phyloP scores from a whole-genome alignment of 2,888 invertebrate genomes.

The Chorisops tibialis region DNA sequence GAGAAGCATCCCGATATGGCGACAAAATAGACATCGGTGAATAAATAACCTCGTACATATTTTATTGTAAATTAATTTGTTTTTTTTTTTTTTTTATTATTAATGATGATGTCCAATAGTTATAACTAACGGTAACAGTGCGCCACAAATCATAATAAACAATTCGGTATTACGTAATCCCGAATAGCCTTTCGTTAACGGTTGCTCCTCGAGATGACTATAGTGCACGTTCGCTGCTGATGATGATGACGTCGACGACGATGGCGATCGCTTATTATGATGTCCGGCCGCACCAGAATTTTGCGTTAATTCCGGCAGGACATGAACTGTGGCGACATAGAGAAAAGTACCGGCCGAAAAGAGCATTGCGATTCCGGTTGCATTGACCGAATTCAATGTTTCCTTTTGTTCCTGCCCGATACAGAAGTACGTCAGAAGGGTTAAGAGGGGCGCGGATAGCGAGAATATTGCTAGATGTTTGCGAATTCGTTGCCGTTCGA shows the following conservation, averaged over 20 bases:
- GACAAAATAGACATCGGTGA: too few relatives aligned
- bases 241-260: too few relatives aligned
- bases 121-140: conserved; percentile 82
- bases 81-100: too few relatives aligned
- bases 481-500: conserved; percentile 80
- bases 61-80: too few relatives aligned
- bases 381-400: conserved; percentile 81
- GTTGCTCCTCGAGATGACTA: conserved; percentile 40
- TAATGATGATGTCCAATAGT: conserved; percentile 89
- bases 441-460: conserved; percentile 83
- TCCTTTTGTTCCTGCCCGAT: conserved; percentile 93
- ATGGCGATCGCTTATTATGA: conserved; percentile 31
- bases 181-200: conserved; percentile 38
- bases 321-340: conserved; percentile 98
- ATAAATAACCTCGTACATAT: background rate
- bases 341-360: conserved; percentile 99
- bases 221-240: conserved; percentile 42
- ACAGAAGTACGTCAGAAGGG: conserved; percentile 88
- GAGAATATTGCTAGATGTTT: conserved; percentile 91
- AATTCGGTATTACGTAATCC: conserved; percentile 77
- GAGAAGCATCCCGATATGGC: too few relatives aligned
- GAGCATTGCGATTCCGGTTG: conserved; percentile 95
- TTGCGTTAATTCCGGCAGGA: conserved; percentile 87
- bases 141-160: conserved; percentile 78
- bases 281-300: conserved; percentile 51